Percentiles rank a stretch among this genome's conserved stretches.
Evolutionary conservation across 2,113 vertebrate genomes (phyloP).

Genomic region (Indri indri): DNA sequence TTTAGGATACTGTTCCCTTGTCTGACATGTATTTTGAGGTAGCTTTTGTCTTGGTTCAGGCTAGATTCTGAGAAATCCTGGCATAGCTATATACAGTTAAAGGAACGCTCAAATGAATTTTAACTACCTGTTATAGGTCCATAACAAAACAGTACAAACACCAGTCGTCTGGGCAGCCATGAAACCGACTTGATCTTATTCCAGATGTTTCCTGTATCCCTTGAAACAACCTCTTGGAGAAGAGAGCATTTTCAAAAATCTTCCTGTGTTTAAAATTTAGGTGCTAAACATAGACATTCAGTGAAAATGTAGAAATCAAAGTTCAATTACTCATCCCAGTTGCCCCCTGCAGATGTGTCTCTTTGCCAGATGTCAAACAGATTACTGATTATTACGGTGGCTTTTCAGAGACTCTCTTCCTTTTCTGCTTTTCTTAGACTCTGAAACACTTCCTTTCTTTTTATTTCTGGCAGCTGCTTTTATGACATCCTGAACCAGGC

Average conservation of each 20-base stretch:
- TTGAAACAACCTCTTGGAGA: constrained; percentile 46
- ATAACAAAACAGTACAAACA: constrained; percentile 25
- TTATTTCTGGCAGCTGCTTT: constrained; percentile 52
- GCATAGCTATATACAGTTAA: not conserved
- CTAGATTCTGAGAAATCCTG: constrained; percentile 58
- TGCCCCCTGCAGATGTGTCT: constrained; percentile 41
- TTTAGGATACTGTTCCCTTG: not conserved
- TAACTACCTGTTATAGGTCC: constrained; percentile 14
- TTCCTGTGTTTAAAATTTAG: constrained; percentile 43
- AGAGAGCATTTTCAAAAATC: constrained; percentile 52
- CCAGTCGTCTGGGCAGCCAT: not conserved
- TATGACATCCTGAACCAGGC: constrained; percentile 1
- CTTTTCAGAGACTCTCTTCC: constrained; percentile 62
- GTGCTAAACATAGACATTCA: constrained; percentile 46
- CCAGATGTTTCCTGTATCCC: constrained; percentile 63
- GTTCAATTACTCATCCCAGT: constrained; percentile 60
- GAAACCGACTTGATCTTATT: constrained; percentile 44
- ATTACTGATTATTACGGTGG: constrained; percentile 9
- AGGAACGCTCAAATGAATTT: constrained; percentile 22
- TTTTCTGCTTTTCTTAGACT: constrained; percentile 64
- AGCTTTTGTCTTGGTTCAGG: constrained; percentile 31
- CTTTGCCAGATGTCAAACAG: constrained; percentile 65
- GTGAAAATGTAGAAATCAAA: constrained; percentile 67
- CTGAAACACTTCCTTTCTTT: not conserved
- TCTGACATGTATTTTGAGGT: constrained; percentile 32